These are phyloP conservation scores for Trachelus iudaicus DNA, from an alignment of 2,888 invertebrate species.

Conservation along the genomic window DNA sequence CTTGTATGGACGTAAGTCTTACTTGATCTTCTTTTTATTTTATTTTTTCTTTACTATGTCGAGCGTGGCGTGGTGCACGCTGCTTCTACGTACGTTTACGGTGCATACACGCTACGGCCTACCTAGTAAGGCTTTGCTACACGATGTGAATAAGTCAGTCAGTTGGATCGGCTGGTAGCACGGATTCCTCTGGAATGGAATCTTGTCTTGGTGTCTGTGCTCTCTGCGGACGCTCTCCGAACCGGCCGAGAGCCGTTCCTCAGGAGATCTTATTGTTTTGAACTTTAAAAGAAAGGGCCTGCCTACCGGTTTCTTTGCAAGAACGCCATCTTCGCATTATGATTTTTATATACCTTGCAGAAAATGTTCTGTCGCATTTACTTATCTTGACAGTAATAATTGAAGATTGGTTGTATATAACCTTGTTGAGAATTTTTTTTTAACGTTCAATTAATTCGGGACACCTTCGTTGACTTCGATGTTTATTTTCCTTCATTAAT, in stretches of 20 bases:
- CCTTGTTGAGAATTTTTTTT: neutral
- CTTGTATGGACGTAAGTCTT: conserved; percentile 45
- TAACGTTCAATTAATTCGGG: neutral
- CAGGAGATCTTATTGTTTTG: conserved; percentile 22
- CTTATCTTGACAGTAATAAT: neutral
- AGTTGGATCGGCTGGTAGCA: conserved; percentile 21
- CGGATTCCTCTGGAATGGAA: conserved; percentile 43
- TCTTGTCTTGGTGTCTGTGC: conserved; percentile 35
- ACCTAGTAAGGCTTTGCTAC: neutral
- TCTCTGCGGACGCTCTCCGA: conserved; percentile 3
- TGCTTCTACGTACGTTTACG: neutral
- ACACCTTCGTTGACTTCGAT: neutral
- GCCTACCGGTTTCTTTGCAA: neutral
- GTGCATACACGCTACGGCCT: neutral
- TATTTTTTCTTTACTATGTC: conserved; percentile 13
- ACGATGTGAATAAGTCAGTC: conserved; percentile 11
- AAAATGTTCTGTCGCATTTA: neutral
- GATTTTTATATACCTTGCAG: neutral
- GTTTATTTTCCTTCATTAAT: neutral
- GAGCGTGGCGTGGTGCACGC: neutral
- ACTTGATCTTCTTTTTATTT: conserved; percentile 18
- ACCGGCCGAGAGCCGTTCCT: conserved; percentile 26
- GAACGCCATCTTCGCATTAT: neutral
- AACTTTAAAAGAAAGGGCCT: conserved; percentile 13
- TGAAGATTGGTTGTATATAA: neutral